Conservation (phyloP, 2,113 vertebrate genomes). For the Mobula birostris region DNA sequence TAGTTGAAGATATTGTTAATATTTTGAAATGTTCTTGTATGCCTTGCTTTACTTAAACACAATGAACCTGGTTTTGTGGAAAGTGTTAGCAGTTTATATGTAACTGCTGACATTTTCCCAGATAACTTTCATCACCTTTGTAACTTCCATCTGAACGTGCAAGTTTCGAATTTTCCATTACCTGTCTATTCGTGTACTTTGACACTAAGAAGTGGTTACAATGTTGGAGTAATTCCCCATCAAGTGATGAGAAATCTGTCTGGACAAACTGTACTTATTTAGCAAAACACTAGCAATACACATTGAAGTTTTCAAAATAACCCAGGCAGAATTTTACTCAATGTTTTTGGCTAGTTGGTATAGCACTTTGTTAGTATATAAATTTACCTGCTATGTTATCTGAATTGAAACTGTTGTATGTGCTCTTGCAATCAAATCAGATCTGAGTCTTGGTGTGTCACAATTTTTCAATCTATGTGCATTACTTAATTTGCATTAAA, state of each 20-base stretch:
- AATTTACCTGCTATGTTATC: not conserved
- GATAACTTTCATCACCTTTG: no score
- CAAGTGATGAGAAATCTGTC: no score
- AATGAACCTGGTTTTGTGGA: not conserved
- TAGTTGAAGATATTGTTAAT: not conserved
- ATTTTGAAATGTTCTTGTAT: no score
- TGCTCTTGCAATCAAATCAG: not conserved
- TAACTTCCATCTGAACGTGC: no score
- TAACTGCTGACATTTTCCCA: no score
- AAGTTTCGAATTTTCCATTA: no score
- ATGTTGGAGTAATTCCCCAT: no score
- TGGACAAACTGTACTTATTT: no score
- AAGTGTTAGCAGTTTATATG: no score
- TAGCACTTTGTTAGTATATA: not conserved
- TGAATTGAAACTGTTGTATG: not conserved
- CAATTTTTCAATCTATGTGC: not conserved
- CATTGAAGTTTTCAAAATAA: not conserved
- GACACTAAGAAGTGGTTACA: no score
- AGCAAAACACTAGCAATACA: not conserved
- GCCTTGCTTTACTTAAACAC: not conserved
- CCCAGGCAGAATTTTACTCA: not conserved
- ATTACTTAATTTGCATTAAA: not conserved
- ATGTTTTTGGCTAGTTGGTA: not conserved
- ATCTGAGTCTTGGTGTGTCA: not conserved
- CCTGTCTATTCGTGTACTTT: no score